A percentile compares a stretch with the other conserved stretches of the same genome.
phyloP scores from a whole-genome alignment of 1,140 invertebrate species.

The Bactericera cockerelli region DNA sequence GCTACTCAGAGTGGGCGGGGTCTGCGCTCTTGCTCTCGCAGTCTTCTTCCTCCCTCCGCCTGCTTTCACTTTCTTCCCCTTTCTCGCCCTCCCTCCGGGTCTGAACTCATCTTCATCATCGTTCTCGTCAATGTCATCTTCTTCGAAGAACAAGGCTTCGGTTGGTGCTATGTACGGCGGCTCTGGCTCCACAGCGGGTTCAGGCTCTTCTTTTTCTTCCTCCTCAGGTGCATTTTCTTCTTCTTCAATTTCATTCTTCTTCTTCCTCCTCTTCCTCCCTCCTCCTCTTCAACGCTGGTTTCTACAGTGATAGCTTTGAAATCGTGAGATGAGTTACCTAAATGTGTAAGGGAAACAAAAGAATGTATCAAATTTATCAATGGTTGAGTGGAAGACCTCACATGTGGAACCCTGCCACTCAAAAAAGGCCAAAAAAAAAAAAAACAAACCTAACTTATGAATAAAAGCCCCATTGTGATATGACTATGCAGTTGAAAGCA shows the following conservation, averaged over 20 bases:
- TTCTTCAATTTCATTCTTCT: constrained; percentile 24
- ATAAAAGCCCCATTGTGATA: no score
- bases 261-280: constrained; percentile 19
- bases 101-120: constrained; percentile 6
- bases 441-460: no score
- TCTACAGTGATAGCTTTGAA: constrained; percentile 2
- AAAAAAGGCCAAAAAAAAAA: no score
- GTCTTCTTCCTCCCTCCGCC: neutral
- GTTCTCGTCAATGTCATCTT: constrained; percentile 6
- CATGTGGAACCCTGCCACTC: no score
- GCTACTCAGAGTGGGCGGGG: neutral
- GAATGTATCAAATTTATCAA: no score
- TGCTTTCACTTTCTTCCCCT: neutral
- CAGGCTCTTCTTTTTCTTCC: constrained; percentile 16
- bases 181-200: neutral
- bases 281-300: neutral
- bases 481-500: no score
- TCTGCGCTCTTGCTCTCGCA: neutral
- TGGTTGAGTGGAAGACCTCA: neutral
- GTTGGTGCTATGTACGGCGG: constrained; percentile 14
- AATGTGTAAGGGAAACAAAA: no score
- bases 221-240: constrained; percentile 23
- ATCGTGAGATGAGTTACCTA: neutral
- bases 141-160: neutral
- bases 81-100: neutral